Percentiles rank a stretch among this genome's conserved stretches.
These are phyloP conservation scores for Pediacus dermestoides DNA, from an alignment of 2,888 invertebrate species.

Conservation along the genomic window DNA sequence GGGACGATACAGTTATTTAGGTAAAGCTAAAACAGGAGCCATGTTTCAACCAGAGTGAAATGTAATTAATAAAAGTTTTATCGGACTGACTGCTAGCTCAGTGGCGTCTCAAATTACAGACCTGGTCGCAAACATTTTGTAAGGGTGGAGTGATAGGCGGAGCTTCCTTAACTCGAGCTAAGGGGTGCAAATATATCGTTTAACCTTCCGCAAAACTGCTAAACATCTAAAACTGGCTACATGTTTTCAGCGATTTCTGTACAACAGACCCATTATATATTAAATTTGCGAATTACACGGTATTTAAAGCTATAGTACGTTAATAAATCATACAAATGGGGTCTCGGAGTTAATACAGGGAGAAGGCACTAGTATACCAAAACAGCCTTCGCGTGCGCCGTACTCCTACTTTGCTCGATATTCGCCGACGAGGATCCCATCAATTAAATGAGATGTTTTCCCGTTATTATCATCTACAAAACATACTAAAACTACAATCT, in stretches of 20 bases:
- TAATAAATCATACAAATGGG: slow-evolving; percentile 60
- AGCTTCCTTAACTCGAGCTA: slow-evolving; percentile 35
- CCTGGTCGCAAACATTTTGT: slow-evolving; percentile 36
- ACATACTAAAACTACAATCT: too few species aligned
- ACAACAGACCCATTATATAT: slow-evolving; percentile 58
- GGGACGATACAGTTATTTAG: too few species aligned
- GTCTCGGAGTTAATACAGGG: slow-evolving; percentile 49
- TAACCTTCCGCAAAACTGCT: slow-evolving; percentile 40
- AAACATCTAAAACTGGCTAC: slow-evolving; percentile 41
- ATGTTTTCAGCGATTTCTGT: slow-evolving; percentile 48
- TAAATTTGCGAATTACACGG: slow-evolving; percentile 74
- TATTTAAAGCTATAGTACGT: slow-evolving; percentile 69
- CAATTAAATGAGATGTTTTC: slow-evolving; percentile 33
- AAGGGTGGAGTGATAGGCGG: slow-evolving; percentile 41
- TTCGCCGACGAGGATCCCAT: slow-evolving; percentile 36
- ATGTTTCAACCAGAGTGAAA: slow-evolving; percentile 36
- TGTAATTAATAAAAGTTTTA: slow-evolving; percentile 40
- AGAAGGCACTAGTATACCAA: slow-evolving; percentile 30
- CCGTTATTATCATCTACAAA: slow-evolving; percentile 28
- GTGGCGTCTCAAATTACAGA: slow-evolving; percentile 30
- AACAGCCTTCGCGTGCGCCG: slow-evolving; percentile 45
- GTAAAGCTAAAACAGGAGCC: too few species aligned
- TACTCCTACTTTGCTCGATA: slow-evolving; percentile 34
- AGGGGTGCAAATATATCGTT: slow-evolving; percentile 42
- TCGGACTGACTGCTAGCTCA: slow-evolving; percentile 23